Evolutionary conservation across 2,888 invertebrate genomes (phyloP).

Genomic region (Caenorhabditis becei): DNA sequence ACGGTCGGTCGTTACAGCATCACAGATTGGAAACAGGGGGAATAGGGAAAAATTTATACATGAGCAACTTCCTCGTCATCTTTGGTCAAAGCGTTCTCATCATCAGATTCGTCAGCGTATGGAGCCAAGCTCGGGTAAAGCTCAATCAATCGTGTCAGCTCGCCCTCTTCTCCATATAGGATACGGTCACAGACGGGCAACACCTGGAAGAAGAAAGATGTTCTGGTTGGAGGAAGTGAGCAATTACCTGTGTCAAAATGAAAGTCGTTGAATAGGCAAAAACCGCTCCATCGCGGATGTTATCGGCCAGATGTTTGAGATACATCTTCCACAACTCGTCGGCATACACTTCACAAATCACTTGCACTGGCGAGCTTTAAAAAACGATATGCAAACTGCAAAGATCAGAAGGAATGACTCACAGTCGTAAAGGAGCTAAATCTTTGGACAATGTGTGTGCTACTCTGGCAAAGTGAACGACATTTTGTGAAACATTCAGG

Average conservation of each 20-base stretch:
- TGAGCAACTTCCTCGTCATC: constrained; percentile 77
- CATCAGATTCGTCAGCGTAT: constrained; percentile 68
- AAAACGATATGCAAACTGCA: constrained; percentile 1
- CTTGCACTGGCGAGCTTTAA: constrained; percentile 67
- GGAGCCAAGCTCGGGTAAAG: constrained; percentile 72
- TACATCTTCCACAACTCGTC: constrained; percentile 77
- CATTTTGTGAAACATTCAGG: constrained; percentile 76
- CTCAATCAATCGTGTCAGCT: constrained; percentile 62
- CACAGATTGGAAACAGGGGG: constrained; percentile 16
- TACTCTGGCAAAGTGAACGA: constrained; percentile 76
- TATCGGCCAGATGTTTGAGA: constrained; percentile 69
- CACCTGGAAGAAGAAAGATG: constrained; percentile 64
- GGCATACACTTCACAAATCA: constrained; percentile 74
- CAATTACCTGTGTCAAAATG: constrained; percentile 68
- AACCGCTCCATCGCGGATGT: constrained; percentile 66
- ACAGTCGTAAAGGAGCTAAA: constrained; percentile 73
- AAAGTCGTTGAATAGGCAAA: constrained; percentile 77
- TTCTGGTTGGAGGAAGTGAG: not conserved
- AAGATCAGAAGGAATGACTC: constrained; percentile 15
- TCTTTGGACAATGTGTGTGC: constrained; percentile 76
- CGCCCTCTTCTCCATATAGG: constrained; percentile 68
- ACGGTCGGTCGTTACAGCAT: constrained; percentile 4
- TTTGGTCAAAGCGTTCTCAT: constrained; percentile 56
- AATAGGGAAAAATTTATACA: constrained; percentile 59
- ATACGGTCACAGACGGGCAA: constrained; percentile 73